Evolutionary conservation across 2,797 vertebrate species (phyloP).

Genomic region (Chelon auratus): DNA sequence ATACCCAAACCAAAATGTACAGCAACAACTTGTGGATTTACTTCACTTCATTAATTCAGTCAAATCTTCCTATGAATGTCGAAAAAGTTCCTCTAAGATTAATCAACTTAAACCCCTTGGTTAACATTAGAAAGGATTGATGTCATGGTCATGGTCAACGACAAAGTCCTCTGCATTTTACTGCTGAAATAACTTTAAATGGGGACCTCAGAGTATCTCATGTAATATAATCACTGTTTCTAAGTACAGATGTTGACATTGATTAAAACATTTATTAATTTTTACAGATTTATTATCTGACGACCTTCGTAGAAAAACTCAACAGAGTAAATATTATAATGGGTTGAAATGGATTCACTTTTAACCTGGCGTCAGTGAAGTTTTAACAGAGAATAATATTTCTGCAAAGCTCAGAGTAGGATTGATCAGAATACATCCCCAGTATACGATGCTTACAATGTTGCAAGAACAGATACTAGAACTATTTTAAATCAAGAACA

Average conservation of each 20-base stretch:
- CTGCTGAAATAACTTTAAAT: no score
- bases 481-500: not conserved
- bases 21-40: no score
- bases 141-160: not conserved
- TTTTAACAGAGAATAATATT: not conserved
- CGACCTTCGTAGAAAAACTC: not conserved
- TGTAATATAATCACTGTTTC: not conserved
- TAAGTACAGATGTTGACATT: not conserved
- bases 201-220: no score
- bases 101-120: no score
- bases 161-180: not conserved
- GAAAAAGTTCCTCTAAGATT: no score
- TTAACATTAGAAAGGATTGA: not conserved
- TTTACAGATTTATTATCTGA: conserved; percentile 1
- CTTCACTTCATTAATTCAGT: no score
- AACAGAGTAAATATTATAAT: conserved; percentile 19
- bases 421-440: not conserved
- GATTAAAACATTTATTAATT: not conserved
- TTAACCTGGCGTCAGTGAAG: not conserved
- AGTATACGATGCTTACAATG: not conserved
- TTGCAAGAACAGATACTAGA: not conserved
- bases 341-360: conserved; percentile 2
- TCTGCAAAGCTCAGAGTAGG: not conserved
- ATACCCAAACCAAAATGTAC: no score
- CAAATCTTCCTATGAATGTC: no score